These are phyloP conservation scores for Adoxophyes honmai DNA, from an alignment of 1,140 invertebrate genomes.

Conservation along the genomic window DNA sequence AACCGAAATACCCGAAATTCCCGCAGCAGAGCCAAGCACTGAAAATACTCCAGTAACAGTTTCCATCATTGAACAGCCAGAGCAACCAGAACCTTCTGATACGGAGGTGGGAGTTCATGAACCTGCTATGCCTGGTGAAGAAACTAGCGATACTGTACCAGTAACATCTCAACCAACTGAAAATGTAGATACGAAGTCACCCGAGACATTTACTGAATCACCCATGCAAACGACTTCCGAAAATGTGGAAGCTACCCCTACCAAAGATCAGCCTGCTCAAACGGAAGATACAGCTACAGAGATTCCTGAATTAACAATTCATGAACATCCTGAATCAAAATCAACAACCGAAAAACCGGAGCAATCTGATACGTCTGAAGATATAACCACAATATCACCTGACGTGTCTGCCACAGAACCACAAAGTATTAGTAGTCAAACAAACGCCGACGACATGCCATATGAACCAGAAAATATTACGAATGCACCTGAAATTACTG, in stretches of 20 bases:
- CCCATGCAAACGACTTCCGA: not conserved
- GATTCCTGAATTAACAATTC: slow-evolving; percentile 6
- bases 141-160: not conserved
- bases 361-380: not conserved
- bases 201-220: not conserved
- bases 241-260: not conserved
- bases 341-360: slow-evolving; percentile 19
- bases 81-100: not conserved
- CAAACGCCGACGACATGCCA: not conserved
- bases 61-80: not conserved
- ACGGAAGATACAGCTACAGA: not conserved
- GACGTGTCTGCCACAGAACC: not conserved
- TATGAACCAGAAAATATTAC: not conserved
- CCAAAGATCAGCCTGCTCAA: slow-evolving; percentile 4
- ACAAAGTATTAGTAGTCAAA: not conserved
- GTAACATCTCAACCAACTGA: not conserved
- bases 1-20: not conserved
- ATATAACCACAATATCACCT: not conserved
- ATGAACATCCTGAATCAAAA: slow-evolving; percentile 6
- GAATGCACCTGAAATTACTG: not conserved
- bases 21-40: not conserved
- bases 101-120: not conserved
- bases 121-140: not conserved
- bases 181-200: not conserved
- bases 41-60: not conserved